Evolutionary conservation across 2,888 invertebrate species (phyloP).

Genomic region (Sesamia inferens): DNA sequence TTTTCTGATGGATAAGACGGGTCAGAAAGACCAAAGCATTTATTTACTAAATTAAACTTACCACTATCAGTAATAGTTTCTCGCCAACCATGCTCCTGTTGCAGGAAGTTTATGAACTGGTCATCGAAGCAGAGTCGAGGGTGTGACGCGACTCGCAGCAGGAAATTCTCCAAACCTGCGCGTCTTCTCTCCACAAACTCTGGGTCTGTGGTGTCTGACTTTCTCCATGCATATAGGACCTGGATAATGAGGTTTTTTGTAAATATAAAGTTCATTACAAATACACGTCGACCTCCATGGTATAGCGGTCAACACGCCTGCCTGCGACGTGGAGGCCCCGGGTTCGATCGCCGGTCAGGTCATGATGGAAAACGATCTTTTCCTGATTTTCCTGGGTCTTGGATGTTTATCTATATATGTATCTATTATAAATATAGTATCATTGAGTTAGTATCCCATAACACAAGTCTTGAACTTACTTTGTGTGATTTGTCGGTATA

Average conservation of each 20-base stretch:
- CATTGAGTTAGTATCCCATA: too few species aligned
- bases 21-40: background rate
- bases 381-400: too few species aligned
- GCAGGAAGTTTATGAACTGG: conserved; percentile 94
- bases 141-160: conserved; percentile 94
- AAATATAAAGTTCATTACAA: background rate
- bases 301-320: too few species aligned
- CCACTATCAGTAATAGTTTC: conserved; percentile 94
- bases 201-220: conserved; percentile 95
- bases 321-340: too few species aligned
- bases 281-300: too few species aligned
- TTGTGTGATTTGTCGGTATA: too few species aligned
- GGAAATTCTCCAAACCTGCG: conserved; percentile 95
- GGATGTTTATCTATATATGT: too few species aligned
- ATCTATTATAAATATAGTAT: too few species aligned
- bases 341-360: too few species aligned
- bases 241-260: conserved; percentile 62
- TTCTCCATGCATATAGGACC: conserved; percentile 94
- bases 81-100: conserved; percentile 94
- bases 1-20: background rate
- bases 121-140: conserved; percentile 93
- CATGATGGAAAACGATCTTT: too few species aligned
- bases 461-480: too few species aligned
- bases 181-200: conserved; percentile 96
- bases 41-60: conserved; percentile 59